Evolutionary conservation across 30 jellyfish, hydroid and myxozoan species (phyloP), one percentile per base, ranked within the genome.

Genomic region (Aurelia aurita): DNA sequence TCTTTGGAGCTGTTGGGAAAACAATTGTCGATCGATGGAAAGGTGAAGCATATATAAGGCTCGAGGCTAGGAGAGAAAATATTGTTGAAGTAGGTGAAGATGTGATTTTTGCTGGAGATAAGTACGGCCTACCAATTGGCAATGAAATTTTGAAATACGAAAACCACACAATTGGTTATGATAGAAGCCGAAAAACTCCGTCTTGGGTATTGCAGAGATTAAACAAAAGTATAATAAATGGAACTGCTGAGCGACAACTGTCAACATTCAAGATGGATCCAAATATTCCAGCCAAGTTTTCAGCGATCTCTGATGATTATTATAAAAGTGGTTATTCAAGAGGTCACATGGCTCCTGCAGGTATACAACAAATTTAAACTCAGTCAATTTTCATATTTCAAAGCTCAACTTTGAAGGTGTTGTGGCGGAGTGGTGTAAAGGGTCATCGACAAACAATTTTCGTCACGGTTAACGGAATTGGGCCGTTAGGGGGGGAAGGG

Each of bases 321-420:
- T 84, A 69, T 0, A 78, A 80, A 0, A 78, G 96, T 67, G 96
- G 96, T 29, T 91, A 28, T 53, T 67, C 98, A 26, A 65, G 92
- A 32, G 98, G 98, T 27, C 98, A 91, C 75, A 81, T 91, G 93
- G 96, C 91, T 7, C 89, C 98, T 9, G 98, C 98, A 20, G 96
- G 98, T 91, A 39, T 58, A 32, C n/a, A n/a, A n/a, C n/a, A n/a
- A n/a, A n/a, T n/a, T n/a, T n/a, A n/a, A n/a, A n/a, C n/a, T n/a
- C n/a, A n/a, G n/a, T n/a, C n/a, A n/a, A n/a, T n/a, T n/a, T n/a
- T n/a, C n/a, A n/a, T n/a, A n/a, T n/a, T n/a, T n/a, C n/a, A n/a
- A n/a, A n/a, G n/a, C n/a, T n/a, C n/a, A n/a, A n/a, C n/a, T n/a
- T n/a, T n/a, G n/a, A n/a, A n/a, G n/a, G n/a, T n/a, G n/a, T n/a